Base-by-base conservation (phyloP, 1,140 invertebrate genomes). In the Theocolax elegans region DNA sequence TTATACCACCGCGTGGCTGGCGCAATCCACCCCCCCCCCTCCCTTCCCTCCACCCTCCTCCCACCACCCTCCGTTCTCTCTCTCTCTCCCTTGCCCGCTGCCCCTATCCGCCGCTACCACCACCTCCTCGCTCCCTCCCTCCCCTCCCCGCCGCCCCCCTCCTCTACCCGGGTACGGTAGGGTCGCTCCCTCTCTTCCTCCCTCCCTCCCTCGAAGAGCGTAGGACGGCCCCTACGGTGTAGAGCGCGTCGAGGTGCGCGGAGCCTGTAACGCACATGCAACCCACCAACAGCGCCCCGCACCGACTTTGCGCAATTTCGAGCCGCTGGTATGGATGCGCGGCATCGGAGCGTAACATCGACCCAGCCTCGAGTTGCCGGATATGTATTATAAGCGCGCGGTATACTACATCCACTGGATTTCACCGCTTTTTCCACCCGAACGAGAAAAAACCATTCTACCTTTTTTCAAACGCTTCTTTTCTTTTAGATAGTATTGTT, bases 271-370 rank as follows among this genome's bases (percentile, higher is more conserved):
- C n/a, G n/a, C n/a, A n/a, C n/a, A n/a, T n/a, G n/a, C 58, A 4
- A 12, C 0, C 40, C 13, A 8, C 21, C 15, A 23, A 4, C 15
- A 38, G 7, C 40, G 3, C 10, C 35, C 46, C n/a, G n/a, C 29
- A 29, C 51, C 29, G 13, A 15, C 63, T 10, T 48, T 25, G 21
- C n/a, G n/a, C 63, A 31, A 8, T 17, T 9, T 9, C 53, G 31
- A 10, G 53, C 21, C 29, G 44, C 7, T 31, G 19, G 29, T 1
- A 35, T 23, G 58, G 19, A 23, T 12, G 38, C 46, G 60, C 60
- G 73, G 58, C 29, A 66, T 58, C 56, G 62, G 63, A 71, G 71
- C 67, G 71, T 72, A 77, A 75, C 77, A 79, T 79, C 77, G 78
- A 79, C 77, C 77, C 76, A 49, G 62, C 46, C 46, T 17, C 42